These are phyloP conservation scores for Patella ulyssiponensis DNA, from an alignment of 2,888 invertebrate species.

Conservation along the genomic window DNA sequence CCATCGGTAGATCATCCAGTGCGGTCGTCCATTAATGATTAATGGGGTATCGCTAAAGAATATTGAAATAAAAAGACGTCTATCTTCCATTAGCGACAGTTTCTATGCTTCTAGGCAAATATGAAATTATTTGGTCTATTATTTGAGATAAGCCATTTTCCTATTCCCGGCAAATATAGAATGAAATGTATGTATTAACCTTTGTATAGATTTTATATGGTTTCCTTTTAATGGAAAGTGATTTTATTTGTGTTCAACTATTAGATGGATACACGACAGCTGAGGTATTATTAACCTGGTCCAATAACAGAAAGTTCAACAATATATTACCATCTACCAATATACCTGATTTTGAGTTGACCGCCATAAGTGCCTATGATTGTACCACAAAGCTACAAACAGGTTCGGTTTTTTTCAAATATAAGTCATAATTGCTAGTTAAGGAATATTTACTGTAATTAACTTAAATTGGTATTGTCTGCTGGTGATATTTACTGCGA, in stretches of 20 bases:
- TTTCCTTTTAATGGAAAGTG: too few relatives aligned
- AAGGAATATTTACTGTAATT: neutral
- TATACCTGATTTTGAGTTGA: conserved; percentile 23
- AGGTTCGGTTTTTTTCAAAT: neutral
- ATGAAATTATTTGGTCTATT: too few relatives aligned
- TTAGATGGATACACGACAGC: conserved; percentile 26
- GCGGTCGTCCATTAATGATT: too few relatives aligned
- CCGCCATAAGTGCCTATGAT: conserved; percentile 13
- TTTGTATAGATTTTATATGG: too few relatives aligned
- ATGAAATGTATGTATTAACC: too few relatives aligned
- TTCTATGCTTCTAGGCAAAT: too few relatives aligned
- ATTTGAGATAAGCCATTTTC: too few relatives aligned
- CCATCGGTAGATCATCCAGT: too few relatives aligned
- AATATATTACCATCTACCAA: conserved; percentile 23
- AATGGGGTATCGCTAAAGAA: too few relatives aligned
- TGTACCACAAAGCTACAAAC: conserved; percentile 22
- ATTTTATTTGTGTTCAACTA: neutral
- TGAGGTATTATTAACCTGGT: conserved; percentile 22
- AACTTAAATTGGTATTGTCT: neutral
- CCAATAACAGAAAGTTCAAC: conserved; percentile 10
- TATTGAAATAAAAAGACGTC: too few relatives aligned
- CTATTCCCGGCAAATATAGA: too few relatives aligned
- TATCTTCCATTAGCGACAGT: too few relatives aligned
- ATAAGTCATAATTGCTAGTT: neutral
- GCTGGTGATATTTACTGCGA: neutral